phyloP scores from a whole-genome alignment of 1,140 invertebrate species.

The Drosophila bifasciata region DNA sequence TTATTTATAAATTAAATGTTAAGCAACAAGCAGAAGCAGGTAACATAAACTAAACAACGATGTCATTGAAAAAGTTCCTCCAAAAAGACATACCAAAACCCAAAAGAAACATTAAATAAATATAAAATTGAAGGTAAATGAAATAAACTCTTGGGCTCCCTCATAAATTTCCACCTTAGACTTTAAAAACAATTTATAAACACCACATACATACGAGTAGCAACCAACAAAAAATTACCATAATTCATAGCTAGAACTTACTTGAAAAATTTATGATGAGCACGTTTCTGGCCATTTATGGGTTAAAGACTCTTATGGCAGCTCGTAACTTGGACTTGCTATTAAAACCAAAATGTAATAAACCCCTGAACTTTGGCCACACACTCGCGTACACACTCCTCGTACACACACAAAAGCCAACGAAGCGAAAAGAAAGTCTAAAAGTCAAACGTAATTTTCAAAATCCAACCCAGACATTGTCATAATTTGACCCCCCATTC shows the following conservation, averaged over 20 bases:
- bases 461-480: constrained; percentile 20
- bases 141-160: background rate
- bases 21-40: background rate
- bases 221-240: background rate
- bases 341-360: constrained; percentile 45
- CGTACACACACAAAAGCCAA: constrained; percentile 5
- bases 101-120: too few species aligned
- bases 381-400: background rate
- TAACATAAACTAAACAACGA: too few species aligned
- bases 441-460: constrained; percentile 51
- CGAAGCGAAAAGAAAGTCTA: constrained; percentile 60
- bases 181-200: constrained; percentile 1
- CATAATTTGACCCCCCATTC: constrained; percentile 47
- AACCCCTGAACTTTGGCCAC: constrained; percentile 40
- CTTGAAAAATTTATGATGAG: constrained; percentile 38
- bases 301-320: constrained; percentile 41
- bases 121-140: too few species aligned
- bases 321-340: constrained; percentile 22
- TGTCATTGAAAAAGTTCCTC: background rate
- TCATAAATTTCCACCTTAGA: too few species aligned
- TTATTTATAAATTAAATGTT: too few species aligned
- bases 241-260: constrained; percentile 10
- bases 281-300: constrained; percentile 54
- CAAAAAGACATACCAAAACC: too few species aligned
- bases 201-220: too few species aligned